A percentile compares a stretch with the other conserved stretches of the same genome.
Conservation (phyloP, 2,113 vertebrate genomes). For the Elaphurus davidianus region DNA sequence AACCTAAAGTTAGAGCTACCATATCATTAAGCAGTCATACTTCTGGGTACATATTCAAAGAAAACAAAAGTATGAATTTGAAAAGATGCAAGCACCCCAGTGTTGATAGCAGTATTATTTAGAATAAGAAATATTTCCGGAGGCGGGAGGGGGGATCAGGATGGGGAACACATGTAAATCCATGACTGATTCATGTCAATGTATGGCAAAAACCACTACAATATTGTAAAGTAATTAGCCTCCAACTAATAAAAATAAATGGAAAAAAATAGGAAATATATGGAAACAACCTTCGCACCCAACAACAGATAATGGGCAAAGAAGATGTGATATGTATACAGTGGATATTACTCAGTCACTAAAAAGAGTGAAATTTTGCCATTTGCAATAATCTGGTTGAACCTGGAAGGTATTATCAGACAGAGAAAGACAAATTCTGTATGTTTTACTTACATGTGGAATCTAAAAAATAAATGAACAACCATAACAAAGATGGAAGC, state of each 20-base stretch:
- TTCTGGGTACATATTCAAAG: background rate
- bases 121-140: background rate
- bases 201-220: no score
- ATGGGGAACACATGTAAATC: no score
- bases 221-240: no score
- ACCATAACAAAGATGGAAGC: background rate
- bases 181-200: no score
- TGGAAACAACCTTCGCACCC: background rate
- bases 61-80: background rate
- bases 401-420: background rate
- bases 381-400: background rate
- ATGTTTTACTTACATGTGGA: background rate
- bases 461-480: background rate
- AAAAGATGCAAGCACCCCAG: background rate
- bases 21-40: background rate
- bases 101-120: background rate
- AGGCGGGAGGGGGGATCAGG: no score
- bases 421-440: background rate
- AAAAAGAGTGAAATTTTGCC: background rate
- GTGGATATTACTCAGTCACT: background rate
- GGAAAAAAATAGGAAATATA: background rate
- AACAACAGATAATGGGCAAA: background rate
- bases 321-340: background rate
- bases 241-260: no score
- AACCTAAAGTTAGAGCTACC: background rate